Conservation (phyloP, 1,140 invertebrate species). For the Drosophila yakuba region DNA sequence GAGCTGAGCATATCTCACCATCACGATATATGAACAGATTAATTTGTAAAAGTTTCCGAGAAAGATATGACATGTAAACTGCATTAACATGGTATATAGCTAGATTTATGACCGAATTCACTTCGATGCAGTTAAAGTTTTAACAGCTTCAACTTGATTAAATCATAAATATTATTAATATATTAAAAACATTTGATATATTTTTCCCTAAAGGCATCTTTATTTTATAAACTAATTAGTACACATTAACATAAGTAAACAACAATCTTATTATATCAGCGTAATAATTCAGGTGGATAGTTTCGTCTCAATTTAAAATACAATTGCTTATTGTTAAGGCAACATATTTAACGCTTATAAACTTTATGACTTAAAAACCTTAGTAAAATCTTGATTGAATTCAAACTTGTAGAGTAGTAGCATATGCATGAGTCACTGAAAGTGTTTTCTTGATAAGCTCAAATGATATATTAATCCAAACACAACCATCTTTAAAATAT, state of each 20-base stretch:
- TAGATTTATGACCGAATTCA: background rate
- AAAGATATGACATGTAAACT: background rate
- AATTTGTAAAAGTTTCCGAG: background rate
- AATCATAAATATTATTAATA: too few species aligned
- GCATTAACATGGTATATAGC: background rate
- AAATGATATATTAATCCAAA: background rate
- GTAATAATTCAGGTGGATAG: background rate
- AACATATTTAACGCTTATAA: background rate
- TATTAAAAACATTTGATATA: too few species aligned
- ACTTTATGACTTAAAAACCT: background rate
- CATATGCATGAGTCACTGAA: conserved; percentile 2
- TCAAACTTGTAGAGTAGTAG: background rate
- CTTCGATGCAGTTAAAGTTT: background rate
- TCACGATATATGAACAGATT: background rate
- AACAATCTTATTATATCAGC: too few species aligned
- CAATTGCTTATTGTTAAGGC: too few species aligned
- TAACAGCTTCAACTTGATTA: background rate
- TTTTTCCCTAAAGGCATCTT: too few species aligned
- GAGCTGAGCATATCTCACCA: background rate
- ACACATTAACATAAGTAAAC: too few species aligned
- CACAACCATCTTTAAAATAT: conserved; percentile 4
- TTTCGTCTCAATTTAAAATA: background rate
- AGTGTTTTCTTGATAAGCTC: background rate
- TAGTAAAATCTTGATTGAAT: background rate
- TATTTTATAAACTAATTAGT: too few species aligned